Conservation (phyloP, 2,797 vertebrate species). For the Manis pentadactyla region DNA sequence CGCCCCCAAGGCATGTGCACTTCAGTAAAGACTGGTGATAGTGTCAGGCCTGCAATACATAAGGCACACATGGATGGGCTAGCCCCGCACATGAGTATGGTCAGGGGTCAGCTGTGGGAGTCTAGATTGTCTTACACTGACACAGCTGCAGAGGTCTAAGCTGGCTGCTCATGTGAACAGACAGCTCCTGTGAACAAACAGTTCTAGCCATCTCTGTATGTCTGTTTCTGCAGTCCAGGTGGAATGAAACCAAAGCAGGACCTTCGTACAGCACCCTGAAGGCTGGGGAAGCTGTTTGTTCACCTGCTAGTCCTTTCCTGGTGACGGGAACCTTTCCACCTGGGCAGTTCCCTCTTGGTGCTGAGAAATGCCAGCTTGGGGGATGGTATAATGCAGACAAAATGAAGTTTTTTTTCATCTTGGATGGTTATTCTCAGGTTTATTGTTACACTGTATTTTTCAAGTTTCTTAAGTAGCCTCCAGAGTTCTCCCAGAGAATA, state of each 20-base stretch:
- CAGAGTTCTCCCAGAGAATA: neutral
- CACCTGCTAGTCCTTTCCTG: neutral
- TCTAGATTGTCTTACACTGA: neutral
- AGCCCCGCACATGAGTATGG: neutral
- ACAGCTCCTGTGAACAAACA: no score
- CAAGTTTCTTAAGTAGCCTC: neutral
- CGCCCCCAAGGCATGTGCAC: no score
- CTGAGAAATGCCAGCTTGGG: neutral
- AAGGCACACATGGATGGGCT: neutral
- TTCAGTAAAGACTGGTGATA: neutral
- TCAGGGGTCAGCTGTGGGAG: neutral
- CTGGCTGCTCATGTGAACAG: neutral
- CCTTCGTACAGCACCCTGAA: neutral
- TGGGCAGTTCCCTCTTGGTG: neutral
- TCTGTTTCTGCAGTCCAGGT: neutral
- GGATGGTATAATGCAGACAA: neutral
- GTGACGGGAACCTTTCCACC: neutral
- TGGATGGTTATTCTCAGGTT: neutral
- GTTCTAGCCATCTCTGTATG: neutral
- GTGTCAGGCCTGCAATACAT: neutral
- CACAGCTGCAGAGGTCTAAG: no score
- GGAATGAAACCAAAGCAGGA: neutral
- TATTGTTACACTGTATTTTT: neutral
- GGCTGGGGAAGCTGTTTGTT: neutral
- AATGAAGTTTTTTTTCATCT: neutral